phyloP scores from a whole-genome alignment of 2,797 vertebrate genomes.

The Chrysolophus pictus region DNA sequence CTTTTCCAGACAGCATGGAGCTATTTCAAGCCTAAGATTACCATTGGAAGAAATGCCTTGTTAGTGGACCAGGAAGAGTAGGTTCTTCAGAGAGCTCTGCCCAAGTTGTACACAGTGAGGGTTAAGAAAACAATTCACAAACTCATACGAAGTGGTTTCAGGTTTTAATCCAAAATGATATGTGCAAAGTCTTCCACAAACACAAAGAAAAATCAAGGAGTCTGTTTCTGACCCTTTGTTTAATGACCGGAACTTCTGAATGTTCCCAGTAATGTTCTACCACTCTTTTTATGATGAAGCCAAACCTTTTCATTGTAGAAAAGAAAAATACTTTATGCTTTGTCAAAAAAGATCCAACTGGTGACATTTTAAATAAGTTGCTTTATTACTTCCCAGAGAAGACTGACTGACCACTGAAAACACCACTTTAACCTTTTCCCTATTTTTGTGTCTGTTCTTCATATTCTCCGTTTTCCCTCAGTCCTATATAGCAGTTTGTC shows the following conservation, averaged over 20 bases:
- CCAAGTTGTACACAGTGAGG: background rate
- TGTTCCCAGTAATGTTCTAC: background rate
- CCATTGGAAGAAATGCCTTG: background rate
- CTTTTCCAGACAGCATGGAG: background rate
- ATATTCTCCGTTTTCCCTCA: background rate
- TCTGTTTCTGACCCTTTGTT: background rate
- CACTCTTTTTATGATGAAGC: background rate
- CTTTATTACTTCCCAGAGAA: conserved; percentile 45
- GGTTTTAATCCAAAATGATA: background rate
- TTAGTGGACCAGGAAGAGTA: background rate
- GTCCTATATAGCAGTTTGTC: background rate
- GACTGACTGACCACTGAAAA: background rate
- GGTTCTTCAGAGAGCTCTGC: background rate
- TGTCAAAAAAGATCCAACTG: background rate
- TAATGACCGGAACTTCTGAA: background rate
- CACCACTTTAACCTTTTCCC: background rate
- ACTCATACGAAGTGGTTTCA: background rate
- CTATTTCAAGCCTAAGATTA: background rate
- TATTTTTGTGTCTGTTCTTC: background rate
- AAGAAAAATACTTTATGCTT: background rate
- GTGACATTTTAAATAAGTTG: conserved; percentile 15
- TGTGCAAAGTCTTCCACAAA: background rate
- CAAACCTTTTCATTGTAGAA: background rate
- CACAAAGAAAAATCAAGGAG: background rate
- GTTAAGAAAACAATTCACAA: conserved; percentile 12